These are phyloP conservation scores for Melinaea marsaeus DNA, from an alignment of 2,888 invertebrate genomes.

Conservation along the genomic window DNA sequence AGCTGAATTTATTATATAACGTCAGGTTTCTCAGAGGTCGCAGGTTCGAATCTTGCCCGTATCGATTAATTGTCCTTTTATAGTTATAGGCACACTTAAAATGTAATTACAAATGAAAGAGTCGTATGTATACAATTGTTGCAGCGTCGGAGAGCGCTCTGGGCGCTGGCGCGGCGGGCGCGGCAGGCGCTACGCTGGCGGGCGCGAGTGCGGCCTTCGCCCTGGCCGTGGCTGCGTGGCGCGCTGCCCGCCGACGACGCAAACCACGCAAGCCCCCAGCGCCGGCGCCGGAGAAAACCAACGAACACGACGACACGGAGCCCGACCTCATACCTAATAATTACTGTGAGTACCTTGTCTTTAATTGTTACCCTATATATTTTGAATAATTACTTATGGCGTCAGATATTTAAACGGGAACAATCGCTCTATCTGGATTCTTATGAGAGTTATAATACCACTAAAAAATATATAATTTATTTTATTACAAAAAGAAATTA, in stretches of 20 bases:
- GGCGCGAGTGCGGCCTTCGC: slow-evolving; percentile 50
- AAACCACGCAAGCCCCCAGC: slow-evolving; percentile 38
- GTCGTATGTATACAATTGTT: not conserved
- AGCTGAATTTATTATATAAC: too few species aligned
- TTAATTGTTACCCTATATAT: not conserved
- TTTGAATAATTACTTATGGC: not conserved
- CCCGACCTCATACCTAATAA: slow-evolving; percentile 72
- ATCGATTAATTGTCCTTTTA: too few species aligned
- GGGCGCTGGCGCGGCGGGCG: slow-evolving; percentile 58
- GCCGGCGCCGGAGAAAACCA: slow-evolving; percentile 37
- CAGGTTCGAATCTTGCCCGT: too few species aligned
- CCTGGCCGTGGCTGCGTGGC: slow-evolving; percentile 47
- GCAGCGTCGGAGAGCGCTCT: slow-evolving; percentile 58
- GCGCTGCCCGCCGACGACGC: slow-evolving; percentile 40
- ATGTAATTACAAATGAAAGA: not conserved
- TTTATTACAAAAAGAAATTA: too few species aligned
- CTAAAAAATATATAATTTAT: too few species aligned
- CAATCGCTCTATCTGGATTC: too few species aligned
- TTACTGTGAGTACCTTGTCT: slow-evolving; percentile 54
- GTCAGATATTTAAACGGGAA: too few species aligned
- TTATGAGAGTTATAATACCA: too few species aligned
- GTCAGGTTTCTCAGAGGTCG: too few species aligned
- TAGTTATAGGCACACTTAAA: too few species aligned
- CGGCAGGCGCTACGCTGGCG: slow-evolving; percentile 51
- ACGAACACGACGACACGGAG: slow-evolving; percentile 64